Base-by-base conservation (phyloP, 2,797 vertebrate species). In the Myripristis murdjan region DNA sequence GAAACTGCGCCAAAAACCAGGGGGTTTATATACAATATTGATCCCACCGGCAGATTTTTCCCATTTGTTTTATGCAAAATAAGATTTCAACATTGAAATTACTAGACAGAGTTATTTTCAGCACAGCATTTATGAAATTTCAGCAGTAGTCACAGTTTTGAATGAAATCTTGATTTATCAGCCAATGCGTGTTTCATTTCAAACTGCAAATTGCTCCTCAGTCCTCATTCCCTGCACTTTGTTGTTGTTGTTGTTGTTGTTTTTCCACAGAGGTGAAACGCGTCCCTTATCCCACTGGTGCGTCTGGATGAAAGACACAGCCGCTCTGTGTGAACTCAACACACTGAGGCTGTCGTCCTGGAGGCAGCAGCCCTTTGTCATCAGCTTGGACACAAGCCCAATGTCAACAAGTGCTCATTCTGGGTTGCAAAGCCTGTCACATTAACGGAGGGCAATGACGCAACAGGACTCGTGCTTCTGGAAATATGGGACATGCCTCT, bases 381-480 rank as follows among this genome's bases (percentile, higher is more conserved):
- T 79, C 87, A 94, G 94, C 95, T 95, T 68, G 85, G 93, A 96
- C 89, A 81, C 89, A 93, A 95, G 94, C 94, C 94, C 93, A 93
- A 94, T 79, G 84, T 86, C 82, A 88, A 86, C 84, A 83, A 87
- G 86, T 83, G 88, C 91, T 91, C 83, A 87, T 83, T 76, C 58
- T 80, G 89, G 79, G 81, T 81, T 68, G 69, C 65, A 70, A 87
- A 83, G 79, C 85, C 85, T 68, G 79, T 84, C 95, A 95, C 93
- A 91, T 73, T 90, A 88, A 91, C 92, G 92, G 94, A 94, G 92
- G 93, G 95, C 94, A 93, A 95, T 93, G 95, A 95, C 95, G 93
- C 96, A 95, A 95, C 93, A 92, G 95, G 95, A 96, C 96, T 95
- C 95, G 93, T 95, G 93, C 91, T 85, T 87, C 86, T 95, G 95